Percentiles rank a stretch among this genome's conserved stretches.
phyloP scores from a whole-genome alignment of 2,113 vertebrate species.

The Pygoscelis antarcticus region DNA sequence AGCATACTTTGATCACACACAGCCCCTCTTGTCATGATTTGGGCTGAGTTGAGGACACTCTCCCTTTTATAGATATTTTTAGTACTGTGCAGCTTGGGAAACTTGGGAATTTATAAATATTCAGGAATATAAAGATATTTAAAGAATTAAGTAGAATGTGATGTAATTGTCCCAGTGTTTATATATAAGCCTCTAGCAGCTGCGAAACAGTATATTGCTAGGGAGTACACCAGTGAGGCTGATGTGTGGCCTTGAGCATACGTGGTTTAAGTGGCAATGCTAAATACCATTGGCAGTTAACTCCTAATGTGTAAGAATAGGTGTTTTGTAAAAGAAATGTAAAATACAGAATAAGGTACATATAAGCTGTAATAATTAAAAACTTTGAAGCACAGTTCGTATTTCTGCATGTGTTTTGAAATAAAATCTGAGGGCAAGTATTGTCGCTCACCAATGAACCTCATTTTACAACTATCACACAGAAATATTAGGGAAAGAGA shows the following conservation, averaged over 20 bases:
- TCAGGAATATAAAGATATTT: not conserved
- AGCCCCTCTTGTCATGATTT: not conserved
- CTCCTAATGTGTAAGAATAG: not conserved
- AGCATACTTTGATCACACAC: not conserved
- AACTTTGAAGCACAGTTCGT: not conserved
- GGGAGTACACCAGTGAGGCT: not conserved
- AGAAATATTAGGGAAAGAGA: not conserved
- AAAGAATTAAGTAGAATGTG: not conserved
- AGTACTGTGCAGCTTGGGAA: not conserved
- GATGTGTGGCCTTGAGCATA: not conserved
- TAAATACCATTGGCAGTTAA: not conserved
- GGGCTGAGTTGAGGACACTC: not conserved
- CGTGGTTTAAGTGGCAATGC: accelerated
- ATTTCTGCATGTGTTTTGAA: not conserved
- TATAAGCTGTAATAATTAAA: not conserved
- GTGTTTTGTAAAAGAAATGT: not conserved
- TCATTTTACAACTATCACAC: accelerated
- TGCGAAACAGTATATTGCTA: not conserved
- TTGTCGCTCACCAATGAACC: not conserved
- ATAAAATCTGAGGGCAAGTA: not conserved
- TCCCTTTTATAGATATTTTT: not conserved
- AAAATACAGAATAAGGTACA: not conserved
- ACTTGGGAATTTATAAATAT: not conserved
- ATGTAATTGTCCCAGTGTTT: not conserved
- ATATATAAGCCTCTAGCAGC: not conserved